Evolutionary conservation across 2,888 invertebrate species (phyloP).

Genomic region (Mythimna albipuncta): DNA sequence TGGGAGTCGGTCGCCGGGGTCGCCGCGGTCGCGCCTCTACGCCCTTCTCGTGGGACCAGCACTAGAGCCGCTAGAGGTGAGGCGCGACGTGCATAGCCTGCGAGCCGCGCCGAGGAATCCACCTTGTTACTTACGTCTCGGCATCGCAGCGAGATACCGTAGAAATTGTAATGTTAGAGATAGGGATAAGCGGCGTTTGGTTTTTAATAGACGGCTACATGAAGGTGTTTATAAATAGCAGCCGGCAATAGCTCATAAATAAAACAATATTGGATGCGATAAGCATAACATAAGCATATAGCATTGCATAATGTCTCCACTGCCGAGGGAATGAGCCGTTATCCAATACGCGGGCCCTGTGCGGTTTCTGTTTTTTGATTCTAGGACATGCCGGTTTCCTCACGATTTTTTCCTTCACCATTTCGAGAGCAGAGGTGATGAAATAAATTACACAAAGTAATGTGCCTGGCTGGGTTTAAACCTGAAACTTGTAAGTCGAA

Average conservation of each 20-base stretch:
- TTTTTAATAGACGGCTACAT: constrained; percentile 4
- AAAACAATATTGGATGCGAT: not conserved
- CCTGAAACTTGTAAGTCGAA: too few relatives aligned
- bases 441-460: too few relatives aligned
- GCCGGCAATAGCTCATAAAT: too few relatives aligned
- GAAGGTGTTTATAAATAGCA: constrained; percentile 14
- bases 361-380: too few relatives aligned
- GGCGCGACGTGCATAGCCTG: constrained; percentile 47
- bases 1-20: constrained; percentile 72
- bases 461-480: too few relatives aligned
- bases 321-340: too few relatives aligned
- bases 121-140: constrained; percentile 51
- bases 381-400: too few relatives aligned
- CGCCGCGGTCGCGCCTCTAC: constrained; percentile 81
- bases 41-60: constrained; percentile 71
- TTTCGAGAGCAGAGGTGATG: too few relatives aligned
- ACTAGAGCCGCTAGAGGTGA: constrained; percentile 62
- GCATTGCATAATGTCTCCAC: too few relatives aligned
- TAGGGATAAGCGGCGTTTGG: constrained; percentile 8
- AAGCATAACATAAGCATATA: too few relatives aligned
- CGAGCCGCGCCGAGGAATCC: constrained; percentile 39
- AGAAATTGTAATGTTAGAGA: constrained; percentile 33
- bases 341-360: too few relatives aligned
- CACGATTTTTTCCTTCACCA: too few relatives aligned
- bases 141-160: constrained; percentile 42